phyloP scores from a whole-genome alignment of 2,888 invertebrate genomes.

The Macrosoma leucophasiata region DNA sequence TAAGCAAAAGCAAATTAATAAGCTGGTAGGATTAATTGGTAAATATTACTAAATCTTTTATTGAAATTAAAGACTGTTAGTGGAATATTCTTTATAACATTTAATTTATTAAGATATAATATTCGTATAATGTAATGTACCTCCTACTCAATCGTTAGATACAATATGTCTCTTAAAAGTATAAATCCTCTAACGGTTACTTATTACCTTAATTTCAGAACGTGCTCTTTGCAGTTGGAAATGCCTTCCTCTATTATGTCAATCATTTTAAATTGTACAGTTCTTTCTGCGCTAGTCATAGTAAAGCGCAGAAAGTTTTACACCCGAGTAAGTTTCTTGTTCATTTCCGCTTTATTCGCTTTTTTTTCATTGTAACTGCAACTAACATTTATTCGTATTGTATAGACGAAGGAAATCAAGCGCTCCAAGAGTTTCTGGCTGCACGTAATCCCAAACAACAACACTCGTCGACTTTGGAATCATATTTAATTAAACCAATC shows the following conservation, averaged over 20 bases:
- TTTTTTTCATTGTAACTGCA: slow-evolving; percentile 17
- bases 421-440: slow-evolving; percentile 94
- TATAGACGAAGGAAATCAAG: slow-evolving; percentile 96
- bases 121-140: too few species aligned
- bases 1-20: too few species aligned
- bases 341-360: slow-evolving; percentile 8
- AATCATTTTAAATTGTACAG: slow-evolving; percentile 99
- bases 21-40: too few species aligned
- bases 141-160: too few species aligned
- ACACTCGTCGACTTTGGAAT: slow-evolving; percentile 97
- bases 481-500: slow-evolving; percentile 98
- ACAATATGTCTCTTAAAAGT: too few species aligned
- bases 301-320: slow-evolving; percentile 98
- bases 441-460: slow-evolving; percentile 97
- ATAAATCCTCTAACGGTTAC: too few species aligned
- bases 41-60: too few species aligned
- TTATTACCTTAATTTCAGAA: slow-evolving; percentile 90
- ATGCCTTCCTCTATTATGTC: slow-evolving; percentile 97
- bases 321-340: slow-evolving; percentile 90
- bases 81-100: too few species aligned
- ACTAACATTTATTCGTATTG: slow-evolving; percentile 6
- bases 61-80: too few species aligned
- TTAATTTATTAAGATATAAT: too few species aligned
- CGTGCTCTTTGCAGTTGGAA: slow-evolving; percentile 95
- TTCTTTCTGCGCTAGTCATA: slow-evolving; percentile 99